Evolutionary conservation across 2,113 vertebrate genomes (phyloP).

Genomic region (Cottus gobio): DNA sequence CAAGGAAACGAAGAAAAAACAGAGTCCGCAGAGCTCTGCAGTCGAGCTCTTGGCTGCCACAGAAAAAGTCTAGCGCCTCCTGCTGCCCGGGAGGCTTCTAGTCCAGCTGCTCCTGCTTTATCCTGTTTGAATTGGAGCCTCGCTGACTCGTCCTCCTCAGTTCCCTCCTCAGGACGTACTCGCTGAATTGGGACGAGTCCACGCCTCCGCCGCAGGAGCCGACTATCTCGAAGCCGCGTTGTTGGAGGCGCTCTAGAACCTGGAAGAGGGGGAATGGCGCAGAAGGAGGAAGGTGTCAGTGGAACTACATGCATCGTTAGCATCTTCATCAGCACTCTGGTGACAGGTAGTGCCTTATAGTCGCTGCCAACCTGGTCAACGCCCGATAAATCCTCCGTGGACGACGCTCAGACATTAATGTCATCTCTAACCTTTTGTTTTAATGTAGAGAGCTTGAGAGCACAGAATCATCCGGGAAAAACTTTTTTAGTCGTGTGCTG

Average conservation of each 20-base stretch:
- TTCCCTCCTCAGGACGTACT: conserved; percentile 96
- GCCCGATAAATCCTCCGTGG: background rate
- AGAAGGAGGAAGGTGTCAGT: conserved; percentile 18
- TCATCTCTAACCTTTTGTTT: conserved; percentile 45
- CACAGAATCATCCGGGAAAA: conserved; percentile 3
- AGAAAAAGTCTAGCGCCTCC: conserved; percentile 79
- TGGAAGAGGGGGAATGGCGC: conserved; percentile 60
- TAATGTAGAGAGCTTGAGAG: conserved; percentile 20
- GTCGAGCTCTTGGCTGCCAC: conserved; percentile 66
- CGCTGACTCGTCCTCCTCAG: conserved; percentile 92
- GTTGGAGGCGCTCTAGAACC: conserved; percentile 97
- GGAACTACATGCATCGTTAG: background rate
- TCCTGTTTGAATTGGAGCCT: conserved; percentile 93
- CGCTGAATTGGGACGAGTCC: conserved; percentile 99
- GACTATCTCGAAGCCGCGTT: conserved; percentile 95
- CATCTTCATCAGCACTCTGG: background rate
- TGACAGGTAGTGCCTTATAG: background rate
- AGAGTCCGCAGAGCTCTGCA: conserved; percentile 78
- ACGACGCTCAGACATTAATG: conserved; percentile 24
- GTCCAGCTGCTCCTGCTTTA: conserved; percentile 99
- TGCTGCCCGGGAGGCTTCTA: conserved; percentile 82
- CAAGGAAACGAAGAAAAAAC: conserved; percentile 72
- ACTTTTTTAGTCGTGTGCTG: conserved; percentile 21
- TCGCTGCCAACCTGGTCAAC: background rate
- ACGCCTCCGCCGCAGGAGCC: conserved; percentile 97